Conservation (phyloP, 2,888 invertebrate species). For the Cremastinae sp. region DNA sequence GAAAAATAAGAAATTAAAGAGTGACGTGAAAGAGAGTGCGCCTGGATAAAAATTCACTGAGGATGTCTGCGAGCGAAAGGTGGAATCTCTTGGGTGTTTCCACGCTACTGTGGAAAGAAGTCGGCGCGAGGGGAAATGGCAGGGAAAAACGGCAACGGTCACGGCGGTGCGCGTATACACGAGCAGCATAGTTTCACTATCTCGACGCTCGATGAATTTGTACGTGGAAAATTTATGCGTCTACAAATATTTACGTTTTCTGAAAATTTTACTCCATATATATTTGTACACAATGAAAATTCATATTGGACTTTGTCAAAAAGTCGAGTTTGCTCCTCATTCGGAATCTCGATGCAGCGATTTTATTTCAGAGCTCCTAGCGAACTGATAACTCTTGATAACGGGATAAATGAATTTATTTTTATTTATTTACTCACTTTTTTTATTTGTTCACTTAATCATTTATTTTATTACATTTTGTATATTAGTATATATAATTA, state of each 20-base stretch:
- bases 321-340: conserved; percentile 54
- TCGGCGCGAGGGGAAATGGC: conserved; percentile 20
- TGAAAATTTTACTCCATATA: conserved; percentile 33
- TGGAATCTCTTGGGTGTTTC: conserved; percentile 65
- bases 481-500: too few species aligned
- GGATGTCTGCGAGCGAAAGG: conserved; percentile 65
- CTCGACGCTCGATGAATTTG: conserved; percentile 40
- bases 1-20: too few species aligned
- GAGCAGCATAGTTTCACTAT: conserved; percentile 55
- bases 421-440: too few species aligned
- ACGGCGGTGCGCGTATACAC: conserved; percentile 36
- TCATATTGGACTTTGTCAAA: conserved; percentile 54
- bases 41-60: conserved; percentile 63
- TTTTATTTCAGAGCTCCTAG: conserved; percentile 33
- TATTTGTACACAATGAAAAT: conserved; percentile 26
- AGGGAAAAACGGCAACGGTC: conserved; percentile 29
- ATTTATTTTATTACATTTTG: too few species aligned
- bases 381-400: conserved; percentile 19
- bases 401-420: too few species aligned
- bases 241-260: too few species aligned
- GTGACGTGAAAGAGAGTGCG: conserved; percentile 42
- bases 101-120: conserved; percentile 59
- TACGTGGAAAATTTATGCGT: neutral
- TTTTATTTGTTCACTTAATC: too few species aligned
- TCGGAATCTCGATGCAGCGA: conserved; percentile 55